Base-by-base conservation (phyloP, 2,888 invertebrate species). In the Molanna angustata region DNA sequence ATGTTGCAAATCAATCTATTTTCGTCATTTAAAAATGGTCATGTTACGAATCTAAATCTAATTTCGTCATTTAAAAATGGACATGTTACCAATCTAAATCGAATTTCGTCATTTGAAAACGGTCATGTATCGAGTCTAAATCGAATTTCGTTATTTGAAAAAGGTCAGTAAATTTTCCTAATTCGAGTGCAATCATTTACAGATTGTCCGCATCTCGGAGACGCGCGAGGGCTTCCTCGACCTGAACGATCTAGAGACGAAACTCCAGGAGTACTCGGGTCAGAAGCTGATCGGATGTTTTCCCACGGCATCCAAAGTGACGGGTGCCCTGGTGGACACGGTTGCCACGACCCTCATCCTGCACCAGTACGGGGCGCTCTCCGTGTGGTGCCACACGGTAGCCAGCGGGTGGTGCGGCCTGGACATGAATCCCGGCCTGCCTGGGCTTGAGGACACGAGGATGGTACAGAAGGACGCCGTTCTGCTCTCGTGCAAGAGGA, bases 351-450 rank as follows among this genome's bases (percentile, higher is more conserved):
- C 92, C 0, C 72, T 86, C 13, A 73, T 91, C 3, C 76, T 94
- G 11, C 93, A 94, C 65, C 87, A 79, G 52, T 87, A 90, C 65
- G 88, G 88, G 6, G 93, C 91, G 0, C 78, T 88, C 60, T 84
- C 91, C 2, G 86, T 94, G 65, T 95, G 94, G 93, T 94, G 94
- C 69, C 94, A 89, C 66, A 91, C 92, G 4, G 79, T 90, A 2
- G 89, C 91, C 3, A 88, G 87, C 54, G 90, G 94, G 0, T 88
- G 87, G 64, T 79, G 86, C 0, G 75, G 80, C 14, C 82, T 94
- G 51, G 87, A 91, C 63, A 90, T 94, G 88, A 94, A 94, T 66
- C 91, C 94, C 0, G 77, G 83, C 9, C 71, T 84, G 21, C 78
- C 82, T 2, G 59, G 59, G 3, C 19, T 56, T 19, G 58, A 58